Evolutionary conservation across 1,140 invertebrate genomes (phyloP).

Genomic region (Psilanteris sp.): DNA sequence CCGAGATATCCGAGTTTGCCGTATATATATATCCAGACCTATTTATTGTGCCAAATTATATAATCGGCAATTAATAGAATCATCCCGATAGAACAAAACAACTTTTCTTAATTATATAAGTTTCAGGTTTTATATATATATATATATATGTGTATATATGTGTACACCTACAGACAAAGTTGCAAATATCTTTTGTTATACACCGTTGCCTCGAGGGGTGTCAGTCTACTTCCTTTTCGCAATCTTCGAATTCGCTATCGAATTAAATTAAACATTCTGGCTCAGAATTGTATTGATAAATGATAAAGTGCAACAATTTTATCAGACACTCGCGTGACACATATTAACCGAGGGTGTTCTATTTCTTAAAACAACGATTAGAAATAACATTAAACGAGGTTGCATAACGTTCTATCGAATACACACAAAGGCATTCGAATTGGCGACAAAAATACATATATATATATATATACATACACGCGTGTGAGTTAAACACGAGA

Average conservation of each 20-base stretch:
- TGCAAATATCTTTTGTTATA: no score
- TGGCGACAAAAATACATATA: conserved; percentile 39
- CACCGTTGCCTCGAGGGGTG: no score
- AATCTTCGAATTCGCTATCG: not conserved
- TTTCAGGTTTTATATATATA: no score
- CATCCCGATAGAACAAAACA: not conserved
- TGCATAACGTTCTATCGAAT: conserved; percentile 8
- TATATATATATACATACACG: no score
- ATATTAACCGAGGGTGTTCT: conserved; percentile 13
- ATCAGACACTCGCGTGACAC: conserved; percentile 16
- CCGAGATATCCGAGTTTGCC: no score
- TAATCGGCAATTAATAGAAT: conserved; percentile 35
- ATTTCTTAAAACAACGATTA: conserved; percentile 14
- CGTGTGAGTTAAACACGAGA: conserved; percentile 31
- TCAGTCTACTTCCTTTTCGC: conserved; percentile 1
- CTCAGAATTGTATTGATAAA: conserved; percentile 14
- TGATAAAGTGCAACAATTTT: conserved; percentile 4
- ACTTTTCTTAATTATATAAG: conserved; percentile 17
- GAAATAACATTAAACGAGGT: conserved; percentile 14
- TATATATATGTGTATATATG: no score
- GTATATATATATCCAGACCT: no score
- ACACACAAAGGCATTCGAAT: conserved; percentile 5
- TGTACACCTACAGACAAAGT: no score
- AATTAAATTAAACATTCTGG: conserved; percentile 7
- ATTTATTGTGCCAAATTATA: conserved; percentile 40